Percentiles rank a stretch among this genome's conserved stretches.
Conservation (phyloP, 2,113 vertebrate species). For the Ictalurus punctatus region DNA sequence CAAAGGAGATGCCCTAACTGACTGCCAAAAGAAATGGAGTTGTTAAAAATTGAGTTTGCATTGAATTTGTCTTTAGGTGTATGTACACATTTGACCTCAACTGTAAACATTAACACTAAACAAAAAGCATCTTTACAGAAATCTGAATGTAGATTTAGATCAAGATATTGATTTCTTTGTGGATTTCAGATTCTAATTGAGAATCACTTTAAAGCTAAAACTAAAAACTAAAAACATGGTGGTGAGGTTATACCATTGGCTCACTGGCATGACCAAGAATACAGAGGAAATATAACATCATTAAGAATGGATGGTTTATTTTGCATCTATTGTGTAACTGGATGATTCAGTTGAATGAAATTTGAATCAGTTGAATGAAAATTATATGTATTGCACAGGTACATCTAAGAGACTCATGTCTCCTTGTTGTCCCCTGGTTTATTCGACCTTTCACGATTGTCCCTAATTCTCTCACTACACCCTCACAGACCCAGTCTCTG, state of each 20-base stretch:
- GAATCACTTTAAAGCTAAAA: neutral
- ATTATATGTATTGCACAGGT: neutral
- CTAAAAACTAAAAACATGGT: neutral
- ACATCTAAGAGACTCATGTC: neutral
- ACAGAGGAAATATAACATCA: conserved; percentile 75
- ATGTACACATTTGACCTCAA: neutral
- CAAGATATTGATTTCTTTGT: neutral
- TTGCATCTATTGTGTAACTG: neutral
- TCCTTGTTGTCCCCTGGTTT: neutral
- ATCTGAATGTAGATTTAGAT: neutral
- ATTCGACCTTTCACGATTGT: neutral
- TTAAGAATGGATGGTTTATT: conserved; percentile 86
- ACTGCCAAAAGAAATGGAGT: neutral
- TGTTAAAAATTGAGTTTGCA: neutral
- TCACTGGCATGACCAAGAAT: conserved; percentile 84
- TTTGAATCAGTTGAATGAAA: neutral
- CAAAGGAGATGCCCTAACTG: neutral
- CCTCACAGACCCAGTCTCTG: conserved; percentile 1
- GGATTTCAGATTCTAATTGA: neutral
- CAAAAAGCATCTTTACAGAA: neutral
- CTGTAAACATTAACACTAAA: no score
- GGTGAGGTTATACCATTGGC: conserved; percentile 59
- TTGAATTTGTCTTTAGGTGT: neutral
- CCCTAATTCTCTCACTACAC: neutral
- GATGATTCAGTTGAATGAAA: neutral